These are phyloP conservation scores for Hiodon alosoides DNA, from an alignment of 2,113 vertebrate species.

Conservation along the genomic window DNA sequence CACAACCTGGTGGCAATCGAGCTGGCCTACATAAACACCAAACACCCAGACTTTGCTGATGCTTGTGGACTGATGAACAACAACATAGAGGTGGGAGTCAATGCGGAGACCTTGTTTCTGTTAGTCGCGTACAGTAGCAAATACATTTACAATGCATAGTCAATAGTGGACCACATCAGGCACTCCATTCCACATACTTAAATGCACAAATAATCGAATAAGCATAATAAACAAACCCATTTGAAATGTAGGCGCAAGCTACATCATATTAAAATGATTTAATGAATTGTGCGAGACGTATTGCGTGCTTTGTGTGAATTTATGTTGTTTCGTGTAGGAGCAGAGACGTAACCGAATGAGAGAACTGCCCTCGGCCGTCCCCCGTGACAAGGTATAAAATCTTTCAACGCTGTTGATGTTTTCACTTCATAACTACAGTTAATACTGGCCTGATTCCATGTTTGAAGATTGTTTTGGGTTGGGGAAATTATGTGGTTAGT, in stretches of 20 bases:
- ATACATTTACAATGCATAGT: too few relatives aligned
- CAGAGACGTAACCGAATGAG: conserved; percentile 89
- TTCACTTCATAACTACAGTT: neutral
- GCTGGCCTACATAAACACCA: conserved; percentile 97
- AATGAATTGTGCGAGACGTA: too few relatives aligned
- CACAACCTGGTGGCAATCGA: conserved; percentile 98
- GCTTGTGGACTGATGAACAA: conserved; percentile 96
- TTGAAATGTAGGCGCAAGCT: neutral
- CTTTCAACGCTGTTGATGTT: too few relatives aligned
- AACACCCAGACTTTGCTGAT: conserved; percentile 97
- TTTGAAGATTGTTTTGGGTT: neutral
- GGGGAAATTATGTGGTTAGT: neutral
- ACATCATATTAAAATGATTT: too few relatives aligned
- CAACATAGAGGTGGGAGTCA: conserved; percentile 82
- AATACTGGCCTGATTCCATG: neutral
- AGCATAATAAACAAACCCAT: neutral
- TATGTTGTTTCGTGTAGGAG: conserved; percentile 60
- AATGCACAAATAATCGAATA: too few relatives aligned
- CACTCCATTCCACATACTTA: too few relatives aligned
- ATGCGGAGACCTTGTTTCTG: neutral
- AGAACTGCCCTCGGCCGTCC: conserved; percentile 74
- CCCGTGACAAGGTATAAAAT: conserved; percentile 83
- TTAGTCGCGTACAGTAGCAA: too few relatives aligned
- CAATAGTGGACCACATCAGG: too few relatives aligned
- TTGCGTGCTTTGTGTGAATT: neutral